A percentile compares a stretch with the other conserved stretches of the same genome.
Evolutionary conservation across 2,113 vertebrate species (phyloP).

Genomic region (Hippopotamus amphibius): DNA sequence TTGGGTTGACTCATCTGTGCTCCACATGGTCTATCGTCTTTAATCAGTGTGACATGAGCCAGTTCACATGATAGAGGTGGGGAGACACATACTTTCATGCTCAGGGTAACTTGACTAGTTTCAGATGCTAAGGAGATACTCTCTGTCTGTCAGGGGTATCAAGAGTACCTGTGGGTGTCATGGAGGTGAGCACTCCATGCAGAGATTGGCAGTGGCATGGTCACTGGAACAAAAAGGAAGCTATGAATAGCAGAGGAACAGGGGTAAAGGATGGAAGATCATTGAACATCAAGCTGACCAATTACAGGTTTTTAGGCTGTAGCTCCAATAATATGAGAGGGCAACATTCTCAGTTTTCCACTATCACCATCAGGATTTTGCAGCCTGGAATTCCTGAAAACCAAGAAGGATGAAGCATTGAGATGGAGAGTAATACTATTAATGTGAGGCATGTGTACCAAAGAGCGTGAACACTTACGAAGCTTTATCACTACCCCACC

Average conservation of each 20-base stretch:
- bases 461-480: not conserved
- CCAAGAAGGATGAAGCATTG: not conserved
- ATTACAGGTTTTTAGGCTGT: not conserved
- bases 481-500: not conserved
- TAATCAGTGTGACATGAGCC: not conserved
- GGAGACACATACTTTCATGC: not conserved
- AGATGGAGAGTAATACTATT: not conserved
- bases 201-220: not conserved
- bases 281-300: not conserved
- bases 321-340: not conserved
- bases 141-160: not conserved
- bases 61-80: not conserved
- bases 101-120: not conserved
- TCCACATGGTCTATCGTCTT: not conserved
- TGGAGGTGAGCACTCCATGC: not conserved
- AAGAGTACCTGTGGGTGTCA: too few species aligned
- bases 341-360: not conserved
- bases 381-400: not conserved
- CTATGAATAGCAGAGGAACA: not conserved
- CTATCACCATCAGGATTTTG: not conserved
- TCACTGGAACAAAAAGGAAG: not conserved
- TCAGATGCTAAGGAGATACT: not conserved
- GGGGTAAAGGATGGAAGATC: not conserved
- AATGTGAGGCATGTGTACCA: accelerated
- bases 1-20: not conserved